These are phyloP conservation scores for Chrysodeixis includens DNA, from an alignment of 2,888 invertebrate species.

Conservation along the genomic window DNA sequence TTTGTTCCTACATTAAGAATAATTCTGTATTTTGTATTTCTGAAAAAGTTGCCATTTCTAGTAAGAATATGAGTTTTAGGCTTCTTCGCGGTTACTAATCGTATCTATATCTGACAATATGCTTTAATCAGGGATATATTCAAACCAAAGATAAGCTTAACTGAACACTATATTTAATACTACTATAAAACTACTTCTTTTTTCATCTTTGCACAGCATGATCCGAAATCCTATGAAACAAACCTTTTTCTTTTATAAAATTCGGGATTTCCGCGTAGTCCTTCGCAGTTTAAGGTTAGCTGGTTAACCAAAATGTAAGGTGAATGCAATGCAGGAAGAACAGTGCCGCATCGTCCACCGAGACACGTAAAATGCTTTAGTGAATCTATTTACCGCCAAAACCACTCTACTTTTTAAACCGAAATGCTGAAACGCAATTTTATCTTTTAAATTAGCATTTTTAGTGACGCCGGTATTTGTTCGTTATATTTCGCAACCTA, in stretches of 20 bases:
- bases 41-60: too few species aligned
- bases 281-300: conserved; percentile 45
- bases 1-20: neutral
- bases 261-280: conserved; percentile 15
- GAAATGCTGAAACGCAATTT: conserved; percentile 65
- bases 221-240: conserved; percentile 24
- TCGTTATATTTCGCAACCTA: conserved; percentile 22
- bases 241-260: neutral
- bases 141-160: too few species aligned
- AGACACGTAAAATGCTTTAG: conserved; percentile 86
- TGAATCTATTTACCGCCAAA: conserved; percentile 80
- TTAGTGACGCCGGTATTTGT: conserved; percentile 33
- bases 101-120: too few species aligned
- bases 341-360: conserved; percentile 63
- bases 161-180: conserved; percentile 34
- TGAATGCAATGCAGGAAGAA: conserved; percentile 44
- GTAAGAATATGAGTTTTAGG: too few species aligned
- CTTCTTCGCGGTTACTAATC: too few species aligned
- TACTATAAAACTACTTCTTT: conserved; percentile 15
- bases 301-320: conserved; percentile 54
- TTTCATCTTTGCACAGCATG: conserved; percentile 15
- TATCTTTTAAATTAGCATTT: conserved; percentile 60
- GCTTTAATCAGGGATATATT: too few species aligned
- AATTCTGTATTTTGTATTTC: neutral
- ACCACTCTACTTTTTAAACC: conserved; percentile 73